Evolutionary conservation across 2,888 invertebrate genomes (phyloP).

Genomic region (Pristionchus mayeri): DNA sequence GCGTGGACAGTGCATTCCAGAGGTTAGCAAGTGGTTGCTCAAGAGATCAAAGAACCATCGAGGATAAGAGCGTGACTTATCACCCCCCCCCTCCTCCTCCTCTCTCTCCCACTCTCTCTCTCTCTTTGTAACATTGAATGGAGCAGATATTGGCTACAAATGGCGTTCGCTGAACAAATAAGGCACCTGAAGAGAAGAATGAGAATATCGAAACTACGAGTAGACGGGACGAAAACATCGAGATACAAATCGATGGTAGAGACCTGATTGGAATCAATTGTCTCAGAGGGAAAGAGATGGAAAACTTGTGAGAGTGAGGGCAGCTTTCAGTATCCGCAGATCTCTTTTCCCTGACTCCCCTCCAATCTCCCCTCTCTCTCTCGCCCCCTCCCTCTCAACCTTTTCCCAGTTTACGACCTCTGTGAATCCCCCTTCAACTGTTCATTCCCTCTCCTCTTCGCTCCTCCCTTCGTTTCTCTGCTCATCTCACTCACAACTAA

Average conservation of each 20-base stretch:
- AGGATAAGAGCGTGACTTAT: constrained; percentile 14
- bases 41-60: too few relatives aligned
- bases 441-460: not conserved
- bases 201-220: not conserved
- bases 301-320: not conserved
- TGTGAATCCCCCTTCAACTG: constrained; percentile 13
- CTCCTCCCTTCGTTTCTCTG: not conserved
- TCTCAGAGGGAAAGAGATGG: not conserved
- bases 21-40: too few relatives aligned
- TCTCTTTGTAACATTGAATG: constrained; percentile 6
- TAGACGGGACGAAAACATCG: too few relatives aligned
- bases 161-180: constrained; percentile 27
- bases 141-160: constrained; percentile 2
- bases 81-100: not conserved
- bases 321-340: not conserved
- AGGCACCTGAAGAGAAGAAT: not conserved
- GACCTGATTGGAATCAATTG: not conserved
- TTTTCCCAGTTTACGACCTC: constrained; percentile 14
- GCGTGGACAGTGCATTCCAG: too few relatives aligned
- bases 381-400: not conserved
- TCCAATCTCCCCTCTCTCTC: constrained; percentile 3
- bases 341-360: not conserved
- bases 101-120: too few relatives aligned
- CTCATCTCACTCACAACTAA: constrained; percentile 32
- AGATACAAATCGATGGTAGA: not conserved